A percentile compares a stretch with the other conserved stretches of the same genome.
These are phyloP conservation scores for Heliconius ismenius DNA, from an alignment of 2,888 invertebrate species.

Conservation along the genomic window DNA sequence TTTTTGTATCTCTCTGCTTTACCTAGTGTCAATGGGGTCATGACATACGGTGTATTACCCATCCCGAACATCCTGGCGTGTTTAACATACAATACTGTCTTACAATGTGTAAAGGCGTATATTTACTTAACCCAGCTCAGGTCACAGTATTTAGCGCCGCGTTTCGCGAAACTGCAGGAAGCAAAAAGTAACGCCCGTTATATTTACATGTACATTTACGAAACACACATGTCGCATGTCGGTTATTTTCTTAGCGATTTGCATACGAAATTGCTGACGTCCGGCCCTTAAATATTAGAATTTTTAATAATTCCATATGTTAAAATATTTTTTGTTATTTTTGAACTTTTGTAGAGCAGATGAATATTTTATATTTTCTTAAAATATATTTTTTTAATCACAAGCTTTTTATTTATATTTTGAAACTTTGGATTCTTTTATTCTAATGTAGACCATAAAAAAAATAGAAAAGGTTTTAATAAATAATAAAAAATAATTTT, in stretches of 20 bases:
- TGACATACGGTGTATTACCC: conserved; percentile 58
- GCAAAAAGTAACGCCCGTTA: conserved; percentile 49
- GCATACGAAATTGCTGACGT: conserved; percentile 42
- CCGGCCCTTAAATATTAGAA: conserved; percentile 43
- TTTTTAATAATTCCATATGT: conserved; percentile 27
- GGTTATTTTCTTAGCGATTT: conserved; percentile 41
- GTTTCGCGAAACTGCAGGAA: conserved; percentile 43
- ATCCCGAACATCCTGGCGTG: conserved; percentile 55
- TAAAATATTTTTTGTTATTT: neutral
- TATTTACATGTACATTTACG: conserved; percentile 58
- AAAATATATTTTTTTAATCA: neutral
- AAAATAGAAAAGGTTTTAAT: too few species aligned
- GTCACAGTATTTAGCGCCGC: conserved; percentile 47
- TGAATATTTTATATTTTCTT: neutral
- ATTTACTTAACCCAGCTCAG: conserved; percentile 56
- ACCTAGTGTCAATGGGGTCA: conserved; percentile 62
- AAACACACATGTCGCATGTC: conserved; percentile 49
- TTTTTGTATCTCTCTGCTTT: conserved; percentile 56
- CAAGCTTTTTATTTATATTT: neutral
- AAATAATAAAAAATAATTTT: too few species aligned
- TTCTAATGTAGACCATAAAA: neutral
- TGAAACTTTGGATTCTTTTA: neutral
- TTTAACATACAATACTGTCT: conserved; percentile 71
- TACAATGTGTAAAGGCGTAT: conserved; percentile 74
- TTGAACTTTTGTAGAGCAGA: neutral